These are phyloP conservation scores for Drosophila macrospina DNA, from an alignment of 2,888 invertebrate species.

Conservation along the genomic window DNA sequence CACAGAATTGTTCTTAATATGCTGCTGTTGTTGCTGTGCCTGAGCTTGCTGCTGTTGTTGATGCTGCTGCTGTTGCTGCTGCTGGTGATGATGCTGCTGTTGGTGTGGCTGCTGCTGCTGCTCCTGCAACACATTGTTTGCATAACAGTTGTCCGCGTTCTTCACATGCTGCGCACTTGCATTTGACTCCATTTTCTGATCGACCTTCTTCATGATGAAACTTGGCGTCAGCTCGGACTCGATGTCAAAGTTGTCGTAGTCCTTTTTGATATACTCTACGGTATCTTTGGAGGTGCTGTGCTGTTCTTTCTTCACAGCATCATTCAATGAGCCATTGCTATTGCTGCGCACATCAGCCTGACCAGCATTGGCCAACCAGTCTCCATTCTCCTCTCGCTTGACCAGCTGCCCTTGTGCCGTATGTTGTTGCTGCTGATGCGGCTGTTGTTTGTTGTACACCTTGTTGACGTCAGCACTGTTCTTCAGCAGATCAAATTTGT, in stretches of 20 bases:
- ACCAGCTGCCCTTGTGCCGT: constrained; percentile 35
- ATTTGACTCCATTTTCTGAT: constrained; percentile 65
- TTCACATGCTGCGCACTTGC: constrained; percentile 18
- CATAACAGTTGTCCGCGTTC: constrained; percentile 35
- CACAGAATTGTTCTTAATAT: constrained; percentile 49
- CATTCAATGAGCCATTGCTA: constrained; percentile 51
- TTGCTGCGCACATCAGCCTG: constrained; percentile 20
- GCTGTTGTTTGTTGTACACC: constrained; percentile 54
- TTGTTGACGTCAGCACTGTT: constrained; percentile 75
- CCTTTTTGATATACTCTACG: constrained; percentile 74
- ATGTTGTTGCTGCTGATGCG: constrained; percentile 28
- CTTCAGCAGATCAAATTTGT: constrained; percentile 81
- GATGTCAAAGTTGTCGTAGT: constrained; percentile 84
- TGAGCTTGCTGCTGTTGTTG: constrained; percentile 30
- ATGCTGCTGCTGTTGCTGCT: constrained; percentile 26
- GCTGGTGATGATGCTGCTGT: constrained; percentile 28
- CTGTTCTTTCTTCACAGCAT: constrained; percentile 47
- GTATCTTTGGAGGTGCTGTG: constrained; percentile 35
- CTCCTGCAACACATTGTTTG: constrained; percentile 38
- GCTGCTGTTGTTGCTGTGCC: constrained; percentile 40
- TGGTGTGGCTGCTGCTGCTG: constrained; percentile 41
- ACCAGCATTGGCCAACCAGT: constrained; percentile 39
- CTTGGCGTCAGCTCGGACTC: constrained; percentile 85
- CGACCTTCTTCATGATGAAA: constrained; percentile 85
- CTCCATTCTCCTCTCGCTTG: constrained; percentile 58